A percentile compares a stretch with the other conserved stretches of the same genome.
These are phyloP conservation scores for Plectropomus leopardus DNA, from an alignment of 2,113 vertebrate species.

Conservation along the genomic window DNA sequence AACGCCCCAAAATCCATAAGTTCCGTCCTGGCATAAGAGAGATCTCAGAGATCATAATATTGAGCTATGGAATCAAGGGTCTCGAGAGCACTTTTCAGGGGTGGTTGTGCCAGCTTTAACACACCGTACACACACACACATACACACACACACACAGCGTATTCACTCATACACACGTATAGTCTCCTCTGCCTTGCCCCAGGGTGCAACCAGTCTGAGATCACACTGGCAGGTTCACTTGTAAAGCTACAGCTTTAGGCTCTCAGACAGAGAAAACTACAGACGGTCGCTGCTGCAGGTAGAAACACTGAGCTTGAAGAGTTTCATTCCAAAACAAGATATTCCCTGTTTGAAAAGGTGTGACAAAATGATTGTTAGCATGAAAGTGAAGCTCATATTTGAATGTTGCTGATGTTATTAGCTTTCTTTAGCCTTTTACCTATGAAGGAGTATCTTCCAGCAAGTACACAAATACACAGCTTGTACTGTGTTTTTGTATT, in stretches of 20 bases:
- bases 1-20: conserved; percentile 69
- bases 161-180: conserved; percentile 61
- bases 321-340: conserved; percentile 67
- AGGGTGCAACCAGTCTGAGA: conserved; percentile 83
- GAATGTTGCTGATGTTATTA: conserved; percentile 59
- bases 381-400: conserved; percentile 64
- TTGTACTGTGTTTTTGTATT: neutral
- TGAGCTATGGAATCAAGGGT: conserved; percentile 77
- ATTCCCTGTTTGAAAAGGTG: conserved; percentile 66
- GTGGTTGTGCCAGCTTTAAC: conserved; percentile 80
- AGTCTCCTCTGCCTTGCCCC: conserved; percentile 84
- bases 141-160: conserved; percentile 43
- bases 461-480: conserved; percentile 5
- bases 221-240: conserved; percentile 84
- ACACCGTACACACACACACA: conserved; percentile 47
- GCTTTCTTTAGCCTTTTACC: conserved; percentile 36
- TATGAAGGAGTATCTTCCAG: conserved; percentile 18
- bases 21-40: conserved; percentile 61
- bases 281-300: conserved; percentile 76
- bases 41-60: conserved; percentile 74
- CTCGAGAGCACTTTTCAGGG: conserved; percentile 72
- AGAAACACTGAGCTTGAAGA: conserved; percentile 67
- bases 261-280: conserved; percentile 79
- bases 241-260: conserved; percentile 83
- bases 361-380: conserved; percentile 75